Evolutionary conservation across 2,888 invertebrate genomes (phyloP).

Genomic region (Parapristionchus giblindavisi): DNA sequence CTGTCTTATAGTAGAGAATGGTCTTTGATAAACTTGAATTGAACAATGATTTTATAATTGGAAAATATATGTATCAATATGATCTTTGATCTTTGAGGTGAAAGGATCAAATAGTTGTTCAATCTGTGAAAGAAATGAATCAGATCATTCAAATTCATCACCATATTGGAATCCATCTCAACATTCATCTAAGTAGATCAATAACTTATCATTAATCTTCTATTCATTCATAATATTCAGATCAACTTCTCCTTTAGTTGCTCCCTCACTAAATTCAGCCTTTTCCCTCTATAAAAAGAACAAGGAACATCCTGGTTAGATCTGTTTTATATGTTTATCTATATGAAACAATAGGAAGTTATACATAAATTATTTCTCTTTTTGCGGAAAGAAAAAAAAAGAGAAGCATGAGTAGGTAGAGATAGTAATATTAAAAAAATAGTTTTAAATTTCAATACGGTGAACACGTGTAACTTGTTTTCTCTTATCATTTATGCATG

Average conservation of each 20-base stretch:
- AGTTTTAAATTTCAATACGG: too few species aligned
- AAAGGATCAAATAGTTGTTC: conserved; percentile 20
- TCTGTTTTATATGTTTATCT: too few species aligned
- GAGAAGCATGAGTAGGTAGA: too few species aligned
- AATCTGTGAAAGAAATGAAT: conserved; percentile 24
- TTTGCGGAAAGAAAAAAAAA: too few species aligned
- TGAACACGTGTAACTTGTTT: neutral
- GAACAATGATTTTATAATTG: neutral
- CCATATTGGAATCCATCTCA: conserved; percentile 16
- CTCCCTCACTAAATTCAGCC: conserved; percentile 28
- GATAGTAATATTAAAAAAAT: too few species aligned
- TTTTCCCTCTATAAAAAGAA: conserved; percentile 25
- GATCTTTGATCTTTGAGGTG: conserved; percentile 31
- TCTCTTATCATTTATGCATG: neutral
- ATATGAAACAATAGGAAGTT: too few species aligned
- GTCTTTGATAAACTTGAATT: neutral
- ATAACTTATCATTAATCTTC: neutral
- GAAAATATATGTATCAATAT: neutral
- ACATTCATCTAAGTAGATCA: neutral
- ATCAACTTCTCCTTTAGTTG: conserved; percentile 11
- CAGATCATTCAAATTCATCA: conserved; percentile 23
- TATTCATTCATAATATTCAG: neutral
- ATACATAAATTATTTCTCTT: too few species aligned
- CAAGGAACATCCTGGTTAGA: neutral
- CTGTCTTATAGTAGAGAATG: too few species aligned